phyloP scores from a whole-genome alignment of 2,888 invertebrate genomes.

The Strigamia crassipes region DNA sequence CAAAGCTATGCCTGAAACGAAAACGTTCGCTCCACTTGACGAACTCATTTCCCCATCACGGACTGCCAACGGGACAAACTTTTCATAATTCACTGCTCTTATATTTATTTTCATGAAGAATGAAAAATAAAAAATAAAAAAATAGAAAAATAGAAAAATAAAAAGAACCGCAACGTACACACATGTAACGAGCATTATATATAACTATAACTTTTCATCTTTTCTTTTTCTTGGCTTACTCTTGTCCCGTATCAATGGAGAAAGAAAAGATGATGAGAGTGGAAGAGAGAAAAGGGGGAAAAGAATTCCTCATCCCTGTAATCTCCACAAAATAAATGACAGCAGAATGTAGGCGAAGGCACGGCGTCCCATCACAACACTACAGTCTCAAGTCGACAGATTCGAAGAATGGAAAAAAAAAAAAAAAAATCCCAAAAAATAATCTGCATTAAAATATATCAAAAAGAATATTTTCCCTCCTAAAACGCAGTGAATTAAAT shows the following conservation, averaged over 20 bases:
- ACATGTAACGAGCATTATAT: neutral
- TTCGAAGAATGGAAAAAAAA: neutral
- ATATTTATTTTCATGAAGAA: constrained; percentile 22
- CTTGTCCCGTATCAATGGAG: constrained; percentile 26
- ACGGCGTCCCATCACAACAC: constrained; percentile 16
- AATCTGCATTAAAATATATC: too few relatives aligned
- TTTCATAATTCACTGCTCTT: constrained; percentile 35
- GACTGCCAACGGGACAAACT: constrained; percentile 34
- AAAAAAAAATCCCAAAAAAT: neutral
- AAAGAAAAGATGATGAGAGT: constrained; percentile 29
- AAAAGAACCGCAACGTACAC: neutral
- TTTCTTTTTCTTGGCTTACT: neutral
- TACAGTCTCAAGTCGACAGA: neutral
- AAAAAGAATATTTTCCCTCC: too few relatives aligned
- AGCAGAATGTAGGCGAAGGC: constrained; percentile 14
- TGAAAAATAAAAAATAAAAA: neutral
- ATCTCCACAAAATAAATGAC: constrained; percentile 32
- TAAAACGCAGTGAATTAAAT: too few relatives aligned
- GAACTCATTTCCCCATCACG: constrained; percentile 41
- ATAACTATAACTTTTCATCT: constrained; percentile 37
- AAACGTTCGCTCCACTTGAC: constrained; percentile 44
- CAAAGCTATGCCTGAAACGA: constrained; percentile 24
- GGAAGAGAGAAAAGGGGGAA: neutral
- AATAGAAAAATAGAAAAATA: too few relatives aligned
- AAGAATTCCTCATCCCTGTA: constrained; percentile 32